These are phyloP conservation scores for Monoplex corrugatus DNA, from an alignment of 2,888 invertebrate genomes.

Conservation along the genomic window DNA sequence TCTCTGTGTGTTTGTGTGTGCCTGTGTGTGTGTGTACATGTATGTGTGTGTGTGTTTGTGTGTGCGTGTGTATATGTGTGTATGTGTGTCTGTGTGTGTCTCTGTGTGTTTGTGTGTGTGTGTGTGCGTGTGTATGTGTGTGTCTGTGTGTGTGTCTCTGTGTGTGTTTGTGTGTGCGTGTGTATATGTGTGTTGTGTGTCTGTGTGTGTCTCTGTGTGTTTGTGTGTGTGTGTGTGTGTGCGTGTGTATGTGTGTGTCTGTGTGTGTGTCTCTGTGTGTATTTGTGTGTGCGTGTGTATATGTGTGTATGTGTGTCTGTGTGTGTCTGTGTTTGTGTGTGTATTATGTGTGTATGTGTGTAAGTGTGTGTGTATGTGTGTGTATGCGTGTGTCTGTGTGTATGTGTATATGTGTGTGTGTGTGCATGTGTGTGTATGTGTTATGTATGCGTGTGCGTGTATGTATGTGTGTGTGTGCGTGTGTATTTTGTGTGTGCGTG, in stretches of 20 bases:
- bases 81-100: conserved; percentile 45
- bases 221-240: conserved; percentile 1
- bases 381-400: too few species aligned
- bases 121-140: too few species aligned
- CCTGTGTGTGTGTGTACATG: background rate
- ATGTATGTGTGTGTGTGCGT: conserved; percentile 21
- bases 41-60: conserved; percentile 55
- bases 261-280: background rate
- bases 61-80: conserved; percentile 30
- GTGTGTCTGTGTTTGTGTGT: too few species aligned
- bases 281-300: background rate
- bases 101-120: conserved; percentile 21
- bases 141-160: too few species aligned
- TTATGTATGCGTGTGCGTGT: conserved; percentile 48
- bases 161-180: too few species aligned
- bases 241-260: conserved; percentile 16
- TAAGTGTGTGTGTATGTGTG: too few species aligned
- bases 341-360: too few species aligned
- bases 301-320: too few species aligned
- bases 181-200: too few species aligned
- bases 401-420: too few species aligned
- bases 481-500: conserved; percentile 7
- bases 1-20: background rate
- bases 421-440: too few species aligned
- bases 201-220: too few species aligned